phyloP scores from a whole-genome alignment of 2,888 invertebrate species.

The Temnothorax unifasciatus region DNA sequence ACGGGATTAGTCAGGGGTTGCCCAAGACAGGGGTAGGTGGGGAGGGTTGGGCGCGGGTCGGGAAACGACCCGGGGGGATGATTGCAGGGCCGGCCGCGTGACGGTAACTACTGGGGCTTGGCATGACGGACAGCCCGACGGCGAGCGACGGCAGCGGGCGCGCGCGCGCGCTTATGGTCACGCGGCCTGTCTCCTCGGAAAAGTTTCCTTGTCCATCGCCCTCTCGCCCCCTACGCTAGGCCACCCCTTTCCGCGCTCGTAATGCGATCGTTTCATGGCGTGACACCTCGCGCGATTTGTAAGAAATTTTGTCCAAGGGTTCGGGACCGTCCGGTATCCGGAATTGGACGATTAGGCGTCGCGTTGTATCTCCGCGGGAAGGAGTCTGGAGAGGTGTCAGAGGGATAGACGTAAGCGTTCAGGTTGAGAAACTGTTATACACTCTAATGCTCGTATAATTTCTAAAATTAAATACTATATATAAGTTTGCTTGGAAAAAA shows the following conservation, averaged over 20 bases:
- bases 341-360: conserved; percentile 2
- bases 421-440: not conserved
- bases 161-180: conserved; percentile 70
- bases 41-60: conserved; percentile 57
- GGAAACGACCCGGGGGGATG: conserved; percentile 73
- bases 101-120: conserved; percentile 85
- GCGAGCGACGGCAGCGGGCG: conserved; percentile 66
- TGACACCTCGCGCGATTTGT: conserved; percentile 71
- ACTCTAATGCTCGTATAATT: not conserved
- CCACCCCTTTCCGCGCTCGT: conserved; percentile 39
- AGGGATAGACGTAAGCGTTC: not conserved
- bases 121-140: conserved; percentile 76
- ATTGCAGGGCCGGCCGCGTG: conserved; percentile 83
- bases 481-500: not conserved
- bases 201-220: conserved; percentile 62
- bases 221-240: conserved; percentile 10
- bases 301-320: conserved; percentile 39
- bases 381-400: not conserved
- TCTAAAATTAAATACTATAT: not conserved
- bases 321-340: conserved; percentile 3
- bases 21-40: conserved; percentile 69
- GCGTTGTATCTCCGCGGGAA: not conserved
- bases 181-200: conserved; percentile 79
- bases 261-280: conserved; percentile 71
- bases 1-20: conserved; percentile 83